phyloP scores from a whole-genome alignment of 53 echinoderm and acorn worm species.

The Temnopleurus reevesii region DNA sequence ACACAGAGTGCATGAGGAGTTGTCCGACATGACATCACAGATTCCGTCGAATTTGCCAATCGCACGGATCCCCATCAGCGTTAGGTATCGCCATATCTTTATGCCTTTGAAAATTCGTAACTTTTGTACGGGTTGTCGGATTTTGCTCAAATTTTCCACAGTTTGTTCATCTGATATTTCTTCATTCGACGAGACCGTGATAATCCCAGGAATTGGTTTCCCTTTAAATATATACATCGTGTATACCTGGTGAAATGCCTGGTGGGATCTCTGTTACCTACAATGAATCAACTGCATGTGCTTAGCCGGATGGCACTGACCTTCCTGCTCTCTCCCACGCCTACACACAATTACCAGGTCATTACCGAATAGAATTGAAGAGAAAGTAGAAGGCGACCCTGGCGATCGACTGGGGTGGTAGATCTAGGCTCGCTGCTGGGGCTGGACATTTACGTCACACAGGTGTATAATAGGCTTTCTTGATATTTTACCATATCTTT shows the following conservation, averaged over 20 bases:
- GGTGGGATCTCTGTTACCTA: not conserved
- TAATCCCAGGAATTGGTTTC: no score
- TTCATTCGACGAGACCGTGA: no score
- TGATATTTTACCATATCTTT: not conserved
- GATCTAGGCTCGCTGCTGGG: not conserved
- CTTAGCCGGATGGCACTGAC: not conserved
- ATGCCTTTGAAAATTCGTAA: no score
- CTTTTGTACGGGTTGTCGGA: no score
- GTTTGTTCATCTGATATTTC: no score
- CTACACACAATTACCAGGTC: constrained; percentile 33
- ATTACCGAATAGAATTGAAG: constrained; percentile 1
- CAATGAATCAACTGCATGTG: constrained; percentile 15
- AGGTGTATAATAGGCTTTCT: not conserved
- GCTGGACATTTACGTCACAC: not conserved
- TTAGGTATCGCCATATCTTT: no score
- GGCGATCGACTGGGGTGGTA: not conserved
- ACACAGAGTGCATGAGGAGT: no score
- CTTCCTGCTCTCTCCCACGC: constrained; percentile 25
- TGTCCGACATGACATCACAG: no score
- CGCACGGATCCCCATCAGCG: no score
- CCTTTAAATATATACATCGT: no score
- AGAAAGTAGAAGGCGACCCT: not conserved
- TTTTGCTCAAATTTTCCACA: no score
- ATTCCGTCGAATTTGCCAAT: no score
- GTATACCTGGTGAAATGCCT: not conserved